Base-by-base conservation (phyloP, 2,888 invertebrate genomes). In the Rambutsinella grinnellia region DNA sequence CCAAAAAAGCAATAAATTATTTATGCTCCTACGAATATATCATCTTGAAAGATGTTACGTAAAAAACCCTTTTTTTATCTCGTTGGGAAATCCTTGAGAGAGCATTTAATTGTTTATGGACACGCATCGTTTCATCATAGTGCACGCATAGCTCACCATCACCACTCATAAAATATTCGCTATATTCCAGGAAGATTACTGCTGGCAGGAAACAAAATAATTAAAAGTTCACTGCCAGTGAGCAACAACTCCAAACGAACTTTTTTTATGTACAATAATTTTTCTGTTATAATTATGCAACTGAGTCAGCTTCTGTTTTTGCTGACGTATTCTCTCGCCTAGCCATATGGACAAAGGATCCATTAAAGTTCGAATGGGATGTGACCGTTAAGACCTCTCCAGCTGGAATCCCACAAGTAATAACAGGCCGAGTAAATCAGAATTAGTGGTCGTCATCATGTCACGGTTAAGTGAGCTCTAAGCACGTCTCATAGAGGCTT, bases 381-480 rank as follows among this genome's bases (percentile, higher is more conserved):
- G 36, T 36, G 13, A 36, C 36, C 13, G 36, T n/a, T n/a, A 13
- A 36, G 36, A 36, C 6, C 36, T 36, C 36, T 36, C 36, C 36
- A 36, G 36, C 36, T 36, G 36, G 36, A 36, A 36, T 8, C 36
- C 13, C 36, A 36, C 5, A 13, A 13, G 36, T 8, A 36, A 36
- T 36, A 36, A 36, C 13, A 13, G 36, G 13, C 36, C 36, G 13
- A 26, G 47, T 70, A 65, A 65, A 63, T 65, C 63, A 71, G 57
- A 65, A 71, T 63, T 62, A 71, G 58, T 65, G 71, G 58, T 58
- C 63, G 57, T 71, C 71, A 71, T 71, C 71, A 58, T 71, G 58
- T 57, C 65, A 71, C 28, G 65, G 28, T 65, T 65, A 71, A 65
- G 63, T 58, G 28, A 70, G 54, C 62, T 21, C 61, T 44, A 54